Evolutionary conservation across 92 coral and sea anemone species (phyloP).

Genomic region (Epizoanthus fatuus): DNA sequence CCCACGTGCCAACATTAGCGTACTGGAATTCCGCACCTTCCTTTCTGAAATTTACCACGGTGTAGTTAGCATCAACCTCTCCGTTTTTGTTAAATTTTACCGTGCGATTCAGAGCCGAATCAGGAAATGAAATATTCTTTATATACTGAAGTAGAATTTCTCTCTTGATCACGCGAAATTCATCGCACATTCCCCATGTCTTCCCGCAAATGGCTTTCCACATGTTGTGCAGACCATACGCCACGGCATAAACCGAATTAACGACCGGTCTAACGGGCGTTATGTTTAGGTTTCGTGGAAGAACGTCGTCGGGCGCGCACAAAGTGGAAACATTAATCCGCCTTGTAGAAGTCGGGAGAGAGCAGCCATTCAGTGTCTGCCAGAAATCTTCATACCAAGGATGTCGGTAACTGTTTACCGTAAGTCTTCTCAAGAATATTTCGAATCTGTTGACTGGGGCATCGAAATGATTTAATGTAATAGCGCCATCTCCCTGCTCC

Average conservation of each 20-base stretch:
- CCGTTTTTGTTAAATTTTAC: slow-evolving; percentile 51
- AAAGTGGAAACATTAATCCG: not conserved
- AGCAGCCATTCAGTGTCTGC: slow-evolving; percentile 50
- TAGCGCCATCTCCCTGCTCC: slow-evolving; percentile 57
- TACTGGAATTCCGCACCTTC: slow-evolving; percentile 24
- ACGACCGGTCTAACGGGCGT: slow-evolving; percentile 64
- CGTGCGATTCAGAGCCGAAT: slow-evolving; percentile 56
- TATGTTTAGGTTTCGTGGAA: slow-evolving; percentile 47
- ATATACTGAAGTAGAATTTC: slow-evolving; percentile 46
- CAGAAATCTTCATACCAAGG: slow-evolving; percentile 62
- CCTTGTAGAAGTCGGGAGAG: slow-evolving; percentile 2
- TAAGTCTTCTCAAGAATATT: slow-evolving; percentile 35
- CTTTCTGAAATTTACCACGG: slow-evolving; percentile 54
- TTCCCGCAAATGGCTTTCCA: slow-evolving; percentile 43
- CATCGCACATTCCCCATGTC: slow-evolving; percentile 37
- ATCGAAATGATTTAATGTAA: slow-evolving; percentile 59
- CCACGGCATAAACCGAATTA: slow-evolving; percentile 62
- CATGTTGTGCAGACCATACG: slow-evolving; percentile 62
- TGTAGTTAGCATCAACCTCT: slow-evolving; percentile 65
- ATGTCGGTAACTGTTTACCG: slow-evolving; percentile 38
- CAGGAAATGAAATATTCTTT: slow-evolving; percentile 60
- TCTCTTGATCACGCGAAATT: slow-evolving; percentile 31
- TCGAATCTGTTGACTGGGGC: slow-evolving; percentile 46
- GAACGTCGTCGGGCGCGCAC: slow-evolving; percentile 26
- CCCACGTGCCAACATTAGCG: slow-evolving; percentile 54